A percentile compares a stretch with the other conserved stretches of the same genome.
Conservation (phyloP, 2,797 vertebrate species). For the Chloroceryle inda region DNA sequence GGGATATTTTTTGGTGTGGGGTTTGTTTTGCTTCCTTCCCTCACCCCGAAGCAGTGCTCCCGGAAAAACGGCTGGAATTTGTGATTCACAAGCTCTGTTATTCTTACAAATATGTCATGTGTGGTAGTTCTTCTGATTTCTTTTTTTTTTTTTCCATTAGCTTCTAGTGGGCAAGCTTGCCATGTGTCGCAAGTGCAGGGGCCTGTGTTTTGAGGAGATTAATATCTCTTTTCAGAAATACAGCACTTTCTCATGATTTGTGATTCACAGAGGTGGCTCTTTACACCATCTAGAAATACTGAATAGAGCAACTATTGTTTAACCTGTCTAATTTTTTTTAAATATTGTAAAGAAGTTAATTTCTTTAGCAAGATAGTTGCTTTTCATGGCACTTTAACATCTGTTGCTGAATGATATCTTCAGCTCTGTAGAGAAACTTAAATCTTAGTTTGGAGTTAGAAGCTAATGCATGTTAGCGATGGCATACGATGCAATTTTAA, state of each 20-base stretch:
- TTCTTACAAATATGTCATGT: background rate
- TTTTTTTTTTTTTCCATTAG: background rate
- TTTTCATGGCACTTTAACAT: constrained; percentile 66
- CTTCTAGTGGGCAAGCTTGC: background rate
- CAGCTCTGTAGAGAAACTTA: constrained; percentile 61
- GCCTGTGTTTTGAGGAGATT: constrained; percentile 2
- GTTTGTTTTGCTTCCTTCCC: background rate
- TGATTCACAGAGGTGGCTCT: constrained; percentile 1
- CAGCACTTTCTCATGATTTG: constrained; percentile 28
- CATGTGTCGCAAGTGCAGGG: background rate
- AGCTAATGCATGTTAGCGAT: constrained; percentile 37
- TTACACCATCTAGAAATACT: constrained; percentile 11
- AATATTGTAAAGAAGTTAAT: constrained; percentile 11
- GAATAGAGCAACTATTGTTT: constrained; percentile 9
- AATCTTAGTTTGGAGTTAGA: constrained; percentile 65
- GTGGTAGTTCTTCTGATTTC: background rate
- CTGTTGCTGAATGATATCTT: constrained; percentile 65
- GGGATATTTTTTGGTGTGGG: no score
- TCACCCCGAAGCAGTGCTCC: background rate
- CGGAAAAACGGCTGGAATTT: background rate
- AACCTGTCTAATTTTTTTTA: constrained; percentile 8
- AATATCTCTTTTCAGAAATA: constrained; percentile 6
- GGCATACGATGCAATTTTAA: constrained; percentile 57
- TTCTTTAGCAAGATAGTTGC: constrained; percentile 34
- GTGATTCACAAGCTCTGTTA: background rate